Conservation (phyloP, 1,140 invertebrate species). For the Helicoverpa zea region DNA sequence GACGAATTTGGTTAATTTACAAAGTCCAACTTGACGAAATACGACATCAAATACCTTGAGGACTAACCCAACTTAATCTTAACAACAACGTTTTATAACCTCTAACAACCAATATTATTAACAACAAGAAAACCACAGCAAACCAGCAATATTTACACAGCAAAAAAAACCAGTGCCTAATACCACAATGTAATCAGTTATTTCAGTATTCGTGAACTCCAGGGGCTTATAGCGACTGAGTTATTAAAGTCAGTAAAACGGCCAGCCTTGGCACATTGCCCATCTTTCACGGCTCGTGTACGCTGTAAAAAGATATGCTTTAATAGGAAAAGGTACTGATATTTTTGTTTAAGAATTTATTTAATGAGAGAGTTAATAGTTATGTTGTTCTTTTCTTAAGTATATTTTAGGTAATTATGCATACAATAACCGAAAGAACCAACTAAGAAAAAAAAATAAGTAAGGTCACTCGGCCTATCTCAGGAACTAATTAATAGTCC, state of each 20-base stretch:
- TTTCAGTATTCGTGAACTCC: conserved; percentile 35
- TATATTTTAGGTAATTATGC: too few species aligned
- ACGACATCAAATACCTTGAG: too few species aligned
- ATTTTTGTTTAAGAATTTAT: not conserved
- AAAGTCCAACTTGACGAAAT: too few species aligned
- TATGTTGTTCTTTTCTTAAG: too few species aligned
- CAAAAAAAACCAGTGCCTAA: conserved; percentile 19
- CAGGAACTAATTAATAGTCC: too few species aligned
- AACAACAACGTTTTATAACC: not conserved
- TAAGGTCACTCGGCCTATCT: too few species aligned
- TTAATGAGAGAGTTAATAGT: too few species aligned
- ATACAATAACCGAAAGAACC: too few species aligned
- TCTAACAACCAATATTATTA: not conserved
- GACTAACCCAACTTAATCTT: not conserved
- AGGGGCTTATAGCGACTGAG: conserved; percentile 34
- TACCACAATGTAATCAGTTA: conserved; percentile 16
- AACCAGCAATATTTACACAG: too few species aligned
- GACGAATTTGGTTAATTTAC: too few species aligned
- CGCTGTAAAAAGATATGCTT: conserved; percentile 30
- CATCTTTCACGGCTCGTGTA: conserved; percentile 22
- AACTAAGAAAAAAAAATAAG: too few species aligned
- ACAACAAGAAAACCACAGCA: not conserved
- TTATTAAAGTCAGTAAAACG: conserved; percentile 31
- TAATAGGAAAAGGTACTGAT: conserved; percentile 27
- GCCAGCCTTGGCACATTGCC: conserved; percentile 11